phyloP scores from a whole-genome alignment of 2,113 vertebrate genomes.

The Ceuthmochares aereus region DNA sequence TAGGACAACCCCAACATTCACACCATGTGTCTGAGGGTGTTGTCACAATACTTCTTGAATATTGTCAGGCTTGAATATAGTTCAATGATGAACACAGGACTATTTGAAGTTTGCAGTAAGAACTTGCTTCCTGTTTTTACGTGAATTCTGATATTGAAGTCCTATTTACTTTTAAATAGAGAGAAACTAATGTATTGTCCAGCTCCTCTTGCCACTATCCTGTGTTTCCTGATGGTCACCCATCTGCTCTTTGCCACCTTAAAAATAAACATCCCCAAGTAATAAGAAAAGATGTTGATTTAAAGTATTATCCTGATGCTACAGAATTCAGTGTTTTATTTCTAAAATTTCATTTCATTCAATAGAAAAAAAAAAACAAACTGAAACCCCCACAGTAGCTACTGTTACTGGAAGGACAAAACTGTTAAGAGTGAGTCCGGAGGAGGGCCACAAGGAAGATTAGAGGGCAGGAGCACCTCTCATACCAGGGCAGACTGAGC shows the following conservation, averaged over 20 bases:
- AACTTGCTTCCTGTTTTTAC: neutral
- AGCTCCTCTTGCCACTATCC: conserved; percentile 11
- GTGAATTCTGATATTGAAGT: neutral
- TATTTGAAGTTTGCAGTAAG: neutral
- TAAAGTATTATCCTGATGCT: neutral
- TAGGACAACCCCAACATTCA: no score
- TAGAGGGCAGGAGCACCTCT: no score
- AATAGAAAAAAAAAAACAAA: neutral
- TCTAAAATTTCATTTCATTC: neutral
- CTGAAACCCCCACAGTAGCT: neutral
- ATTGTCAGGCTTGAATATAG: no score
- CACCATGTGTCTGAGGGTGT: no score
- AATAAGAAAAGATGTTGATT: neutral
- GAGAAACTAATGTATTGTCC: neutral
- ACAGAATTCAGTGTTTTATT: neutral
- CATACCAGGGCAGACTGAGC: no score
- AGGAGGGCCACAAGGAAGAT: no score
- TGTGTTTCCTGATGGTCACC: neutral
- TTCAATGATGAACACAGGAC: neutral
- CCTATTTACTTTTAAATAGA: neutral
- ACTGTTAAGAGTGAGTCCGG: no score
- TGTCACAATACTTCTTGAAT: no score
- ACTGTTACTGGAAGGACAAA: neutral
- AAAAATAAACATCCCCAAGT: neutral
- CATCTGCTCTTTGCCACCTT: neutral